Conservation (phyloP, 2,888 invertebrate genomes). For the Ptilodon capucinus region DNA sequence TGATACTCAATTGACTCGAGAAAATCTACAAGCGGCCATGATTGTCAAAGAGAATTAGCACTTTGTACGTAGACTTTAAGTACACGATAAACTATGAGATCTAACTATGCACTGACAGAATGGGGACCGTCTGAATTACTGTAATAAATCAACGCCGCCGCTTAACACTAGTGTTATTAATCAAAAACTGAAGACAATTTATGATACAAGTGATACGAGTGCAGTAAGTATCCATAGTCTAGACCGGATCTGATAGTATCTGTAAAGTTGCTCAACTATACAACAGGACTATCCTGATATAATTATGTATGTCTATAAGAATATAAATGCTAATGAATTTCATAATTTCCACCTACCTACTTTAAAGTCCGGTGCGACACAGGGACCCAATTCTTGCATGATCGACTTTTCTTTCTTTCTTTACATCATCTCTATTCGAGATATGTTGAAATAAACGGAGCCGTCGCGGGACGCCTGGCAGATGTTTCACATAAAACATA, state of each 20-base stretch:
- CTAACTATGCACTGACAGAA: conserved; percentile 5
- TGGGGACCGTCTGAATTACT: conserved; percentile 14
- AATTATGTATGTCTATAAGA: no score
- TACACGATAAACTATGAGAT: background rate
- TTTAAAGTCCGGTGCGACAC: no score
- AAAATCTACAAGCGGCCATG: background rate
- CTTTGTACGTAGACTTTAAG: background rate
- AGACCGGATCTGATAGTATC: conserved; percentile 15
- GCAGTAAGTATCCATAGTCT: conserved; percentile 21
- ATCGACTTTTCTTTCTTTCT: no score
- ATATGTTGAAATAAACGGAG: no score
- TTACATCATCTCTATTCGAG: no score
- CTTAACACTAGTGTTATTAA: conserved; percentile 25
- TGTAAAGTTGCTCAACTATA: background rate
- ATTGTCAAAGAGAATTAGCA: background rate
- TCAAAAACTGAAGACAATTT: conserved; percentile 32
- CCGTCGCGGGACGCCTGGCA: no score
- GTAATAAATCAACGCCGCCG: conserved; percentile 23
- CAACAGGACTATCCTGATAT: background rate
- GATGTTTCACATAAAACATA: no score
- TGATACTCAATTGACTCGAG: background rate
- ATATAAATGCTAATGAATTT: no score
- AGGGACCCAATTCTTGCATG: no score
- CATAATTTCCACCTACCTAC: no score
- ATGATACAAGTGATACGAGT: conserved; percentile 26